Conservation (phyloP, 2,888 invertebrate genomes). For the Aspidapion aeneum region DNA sequence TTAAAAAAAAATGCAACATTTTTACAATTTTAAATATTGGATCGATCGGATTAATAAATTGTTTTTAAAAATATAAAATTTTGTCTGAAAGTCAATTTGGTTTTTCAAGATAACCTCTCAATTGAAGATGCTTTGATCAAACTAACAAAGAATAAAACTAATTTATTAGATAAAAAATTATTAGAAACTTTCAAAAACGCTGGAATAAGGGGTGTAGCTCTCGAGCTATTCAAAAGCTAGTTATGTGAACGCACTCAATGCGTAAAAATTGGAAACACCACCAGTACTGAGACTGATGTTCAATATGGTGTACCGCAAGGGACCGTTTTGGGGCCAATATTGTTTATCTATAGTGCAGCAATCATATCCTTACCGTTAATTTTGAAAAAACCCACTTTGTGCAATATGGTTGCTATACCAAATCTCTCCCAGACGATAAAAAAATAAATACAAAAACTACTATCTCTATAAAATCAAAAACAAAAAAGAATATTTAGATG, state of each 20-base stretch:
- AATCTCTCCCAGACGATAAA: neutral
- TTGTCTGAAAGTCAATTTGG: too few relatives aligned
- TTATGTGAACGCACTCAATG: conserved; percentile 2
- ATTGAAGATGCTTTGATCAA: conserved; percentile 5
- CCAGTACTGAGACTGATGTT: neutral
- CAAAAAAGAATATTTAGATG: too few relatives aligned
- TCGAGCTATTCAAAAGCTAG: conserved; percentile 4
- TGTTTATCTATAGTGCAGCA: conserved; percentile 3
- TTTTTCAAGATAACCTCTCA: conserved; percentile 7
- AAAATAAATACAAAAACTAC: neutral
- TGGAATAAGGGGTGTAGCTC: conserved; percentile 3
- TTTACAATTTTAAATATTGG: too few relatives aligned
- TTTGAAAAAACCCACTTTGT: conserved; percentile 10
- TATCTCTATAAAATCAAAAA: too few relatives aligned
- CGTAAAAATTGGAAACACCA: too few relatives aligned
- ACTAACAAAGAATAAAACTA: conserved; percentile 1
- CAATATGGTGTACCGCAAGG: conserved; percentile 6
- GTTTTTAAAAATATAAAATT: too few relatives aligned
- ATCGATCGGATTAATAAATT: too few relatives aligned
- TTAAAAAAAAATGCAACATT: too few relatives aligned
- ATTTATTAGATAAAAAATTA: conserved; percentile 4
- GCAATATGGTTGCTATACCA: conserved; percentile 1
- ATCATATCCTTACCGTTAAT: conserved; percentile 7
- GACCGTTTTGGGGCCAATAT: conserved; percentile 6
- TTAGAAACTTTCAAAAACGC: neutral